A percentile compares a stretch with the other conserved stretches of the same genome.
phyloP scores from a whole-genome alignment of 2,113 vertebrate species.

The Dendrocopos noguchii region DNA sequence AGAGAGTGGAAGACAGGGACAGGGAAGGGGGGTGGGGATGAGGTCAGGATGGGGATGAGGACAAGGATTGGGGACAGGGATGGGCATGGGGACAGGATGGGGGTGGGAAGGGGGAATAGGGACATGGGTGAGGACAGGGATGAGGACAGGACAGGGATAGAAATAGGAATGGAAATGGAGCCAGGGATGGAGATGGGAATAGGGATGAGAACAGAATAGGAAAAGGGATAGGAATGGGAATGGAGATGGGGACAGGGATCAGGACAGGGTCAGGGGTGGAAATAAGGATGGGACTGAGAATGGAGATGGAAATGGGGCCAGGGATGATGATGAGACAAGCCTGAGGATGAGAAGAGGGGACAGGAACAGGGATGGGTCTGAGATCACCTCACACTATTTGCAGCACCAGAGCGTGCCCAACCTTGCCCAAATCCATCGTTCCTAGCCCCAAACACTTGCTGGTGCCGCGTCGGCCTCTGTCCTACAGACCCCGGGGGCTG shows the following conservation, averaged over 20 bases:
- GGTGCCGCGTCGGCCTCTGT: fast-evolving
- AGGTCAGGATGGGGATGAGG: too few species aligned
- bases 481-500: fast-evolving
- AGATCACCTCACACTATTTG: background rate
- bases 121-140: background rate
- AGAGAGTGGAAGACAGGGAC: background rate
- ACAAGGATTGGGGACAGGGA: background rate
- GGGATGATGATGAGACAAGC: too few species aligned
- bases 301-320: background rate
- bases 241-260: background rate
- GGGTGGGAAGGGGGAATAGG: background rate
- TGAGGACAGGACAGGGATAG: background rate
- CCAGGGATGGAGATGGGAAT: background rate
- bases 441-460: background rate
- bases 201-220: too few species aligned
- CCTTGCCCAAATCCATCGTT: background rate
- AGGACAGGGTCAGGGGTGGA: background rate
- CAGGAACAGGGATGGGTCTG: background rate
- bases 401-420: background rate
- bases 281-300: background rate
- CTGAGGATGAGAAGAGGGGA: background rate
- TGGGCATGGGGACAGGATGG: background rate
- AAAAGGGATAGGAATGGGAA: background rate
- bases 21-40: background rate
- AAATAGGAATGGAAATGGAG: background rate